phyloP scores from a whole-genome alignment of 2,797 vertebrate genomes.

The Paguma larvata region DNA sequence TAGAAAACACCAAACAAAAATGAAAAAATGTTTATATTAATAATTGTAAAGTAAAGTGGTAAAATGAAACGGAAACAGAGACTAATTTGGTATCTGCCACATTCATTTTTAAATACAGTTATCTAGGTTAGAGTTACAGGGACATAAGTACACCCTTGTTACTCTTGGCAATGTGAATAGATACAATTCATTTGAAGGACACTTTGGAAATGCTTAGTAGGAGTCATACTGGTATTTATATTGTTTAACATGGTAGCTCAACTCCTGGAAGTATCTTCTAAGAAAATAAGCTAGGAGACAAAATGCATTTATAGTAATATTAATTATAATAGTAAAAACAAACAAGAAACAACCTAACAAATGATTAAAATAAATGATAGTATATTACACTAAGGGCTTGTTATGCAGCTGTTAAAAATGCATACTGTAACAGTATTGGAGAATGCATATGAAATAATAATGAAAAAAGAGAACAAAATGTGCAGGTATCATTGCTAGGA shows the following conservation, averaged over 20 bases:
- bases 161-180: background rate
- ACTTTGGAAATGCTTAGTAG: conserved; percentile 21
- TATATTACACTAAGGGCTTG: background rate
- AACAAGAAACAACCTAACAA: background rate
- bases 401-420: conserved; percentile 17
- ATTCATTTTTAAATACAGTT: conserved; percentile 25
- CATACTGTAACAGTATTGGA: background rate
- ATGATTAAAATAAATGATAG: background rate
- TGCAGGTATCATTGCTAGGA: conserved; percentile 1
- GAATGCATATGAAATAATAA: background rate
- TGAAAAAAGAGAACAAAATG: background rate
- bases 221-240: background rate
- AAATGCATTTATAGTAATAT: conserved; percentile 19
- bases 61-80: conserved; percentile 17
- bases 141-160: background rate
- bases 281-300: conserved; percentile 23
- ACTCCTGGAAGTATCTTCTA: background rate
- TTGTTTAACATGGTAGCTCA: conserved; percentile 30
- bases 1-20: conserved; percentile 35
- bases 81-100: background rate
- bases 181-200: background rate
- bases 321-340: conserved; percentile 7
- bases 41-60: background rate
- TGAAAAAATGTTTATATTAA: background rate
- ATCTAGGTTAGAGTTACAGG: background rate